These are phyloP conservation scores for Nesogale talazaci DNA, from an alignment of 2,113 vertebrate genomes.

Conservation along the genomic window DNA sequence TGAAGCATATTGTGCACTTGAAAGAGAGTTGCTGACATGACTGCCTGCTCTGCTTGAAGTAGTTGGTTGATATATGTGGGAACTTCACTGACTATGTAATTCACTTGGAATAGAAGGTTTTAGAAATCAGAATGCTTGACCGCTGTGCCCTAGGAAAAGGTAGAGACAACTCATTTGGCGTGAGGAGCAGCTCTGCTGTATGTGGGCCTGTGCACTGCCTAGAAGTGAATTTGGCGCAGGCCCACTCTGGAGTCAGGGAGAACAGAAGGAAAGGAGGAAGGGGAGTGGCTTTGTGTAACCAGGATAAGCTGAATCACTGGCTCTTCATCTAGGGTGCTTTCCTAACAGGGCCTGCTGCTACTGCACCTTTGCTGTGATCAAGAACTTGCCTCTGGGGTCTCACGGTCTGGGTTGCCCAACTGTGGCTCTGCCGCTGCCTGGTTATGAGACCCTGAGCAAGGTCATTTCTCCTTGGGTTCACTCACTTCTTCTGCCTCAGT, in stretches of 20 bases:
- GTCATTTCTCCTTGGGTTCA: background rate
- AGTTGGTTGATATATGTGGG: conserved; percentile 63
- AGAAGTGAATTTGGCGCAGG: background rate
- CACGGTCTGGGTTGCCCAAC: background rate
- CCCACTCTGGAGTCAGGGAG: background rate
- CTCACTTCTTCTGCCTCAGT: background rate
- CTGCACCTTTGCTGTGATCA: background rate
- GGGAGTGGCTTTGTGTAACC: background rate
- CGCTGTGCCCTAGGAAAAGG: conserved; percentile 39
- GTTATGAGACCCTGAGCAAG: background rate
- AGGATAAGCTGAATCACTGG: background rate
- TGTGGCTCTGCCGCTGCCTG: background rate
- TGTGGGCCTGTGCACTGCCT: background rate
- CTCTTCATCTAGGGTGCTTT: background rate
- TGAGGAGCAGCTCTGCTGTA: background rate
- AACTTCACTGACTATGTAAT: conserved; percentile 51
- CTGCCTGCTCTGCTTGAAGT: conserved; percentile 58
- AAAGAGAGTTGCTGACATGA: conserved; percentile 53
- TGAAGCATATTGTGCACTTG: conserved; percentile 26
- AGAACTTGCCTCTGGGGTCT: background rate
- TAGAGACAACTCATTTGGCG: conserved; percentile 47
- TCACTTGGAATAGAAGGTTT: conserved; percentile 44
- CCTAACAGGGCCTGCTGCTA: background rate
- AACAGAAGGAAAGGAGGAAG: conserved; percentile 3
- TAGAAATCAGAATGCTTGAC: conserved; percentile 67